A percentile compares a stretch with the other conserved stretches of the same genome.
Evolutionary conservation across 2,797 vertebrate species (phyloP).

Genomic region (Falco peregrinus): DNA sequence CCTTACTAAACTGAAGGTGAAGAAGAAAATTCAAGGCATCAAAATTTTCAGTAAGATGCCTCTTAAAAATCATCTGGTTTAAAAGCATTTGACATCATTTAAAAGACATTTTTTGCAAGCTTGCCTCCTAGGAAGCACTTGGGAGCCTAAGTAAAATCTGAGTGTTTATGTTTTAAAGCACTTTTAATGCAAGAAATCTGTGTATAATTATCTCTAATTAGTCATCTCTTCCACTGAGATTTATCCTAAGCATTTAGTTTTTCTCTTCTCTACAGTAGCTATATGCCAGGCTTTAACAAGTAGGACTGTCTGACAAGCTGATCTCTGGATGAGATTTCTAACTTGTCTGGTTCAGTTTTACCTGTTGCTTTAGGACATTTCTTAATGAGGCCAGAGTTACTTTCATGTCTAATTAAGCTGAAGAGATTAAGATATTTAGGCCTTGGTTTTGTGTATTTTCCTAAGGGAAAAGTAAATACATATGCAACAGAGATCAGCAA

Average conservation of each 20-base stretch:
- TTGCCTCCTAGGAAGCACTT: slow-evolving; percentile 52
- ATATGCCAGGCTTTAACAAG: slow-evolving; percentile 17
- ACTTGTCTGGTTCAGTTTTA: neutral
- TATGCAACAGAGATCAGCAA: slow-evolving; percentile 49
- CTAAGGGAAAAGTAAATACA: slow-evolving; percentile 51
- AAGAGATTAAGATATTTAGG: slow-evolving; percentile 54
- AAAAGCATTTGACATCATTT: neutral
- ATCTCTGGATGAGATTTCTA: slow-evolving; percentile 16
- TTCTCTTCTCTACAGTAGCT: slow-evolving; percentile 15
- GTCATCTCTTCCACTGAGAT: slow-evolving; percentile 64
- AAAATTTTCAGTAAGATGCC: neutral
- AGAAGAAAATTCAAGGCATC: neutral
- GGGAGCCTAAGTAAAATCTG: slow-evolving; percentile 53
- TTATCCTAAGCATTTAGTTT: slow-evolving; percentile 46
- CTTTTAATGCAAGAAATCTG: slow-evolving; percentile 68
- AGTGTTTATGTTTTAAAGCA: slow-evolving; percentile 72
- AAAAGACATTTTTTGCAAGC: slow-evolving; percentile 32
- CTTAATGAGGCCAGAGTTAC: slow-evolving; percentile 50
- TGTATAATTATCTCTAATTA: slow-evolving; percentile 65
- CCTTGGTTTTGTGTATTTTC: slow-evolving; percentile 29
- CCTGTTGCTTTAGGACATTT: slow-evolving; percentile 61
- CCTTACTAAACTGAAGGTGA: neutral
- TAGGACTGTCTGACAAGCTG: slow-evolving; percentile 36
- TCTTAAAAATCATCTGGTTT: slow-evolving; percentile 24
- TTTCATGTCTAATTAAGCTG: slow-evolving; percentile 62